Evolutionary conservation across 2,888 invertebrate species (phyloP), one percentile per base, ranked within the genome.

Genomic region (Pandemis cinnamomeana): DNA sequence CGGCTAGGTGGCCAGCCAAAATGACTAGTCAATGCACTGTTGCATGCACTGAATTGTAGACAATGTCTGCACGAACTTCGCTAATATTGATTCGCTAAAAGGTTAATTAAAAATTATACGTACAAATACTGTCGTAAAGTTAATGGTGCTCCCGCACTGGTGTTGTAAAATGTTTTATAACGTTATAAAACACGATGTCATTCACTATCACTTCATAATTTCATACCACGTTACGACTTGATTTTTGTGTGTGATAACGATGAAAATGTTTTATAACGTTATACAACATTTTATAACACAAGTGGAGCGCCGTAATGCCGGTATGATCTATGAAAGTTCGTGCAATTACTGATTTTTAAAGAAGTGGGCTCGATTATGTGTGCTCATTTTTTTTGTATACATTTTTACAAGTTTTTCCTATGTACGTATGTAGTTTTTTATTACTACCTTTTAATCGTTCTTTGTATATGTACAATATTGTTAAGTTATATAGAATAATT

Each of bases 11-110:
- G 71, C 71, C 67, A 51, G 71, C 67, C 61, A 71, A 60, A n/a
- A 61, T 41, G 42, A 51, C 71, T 71, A 71, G 71, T 71, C 71
- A 67, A 58, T 66, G 58, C 46, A 46, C 36, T 64, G 11, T 27
- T 27, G 6, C 27, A 66, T 48, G 66, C 41, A 15, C 61, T 69
- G 51, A 51, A 48, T 7, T 20, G 55, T 55, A 20, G 55, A 55
- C 55, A 55, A 20, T 20, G 53, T 8, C 0, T 55, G 55, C 55
- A 20, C 20, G 55, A 55, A 55, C 55, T 55, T 55, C 20, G 7
- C 55, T 7, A 44, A 8, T 44, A 44, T 44, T 44, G 8, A 1
- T 20, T 20, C 20, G 20, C 20, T 20, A 20, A 20, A 20, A 20
- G 8, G 8, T 44, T 44, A 44, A 36, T 36, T 36, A 36, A 2